A percentile compares a stretch with the other conserved stretches of the same genome.
Evolutionary conservation across 2,888 invertebrate species (phyloP).

Genomic region (Diloba caeruleocephala): DNA sequence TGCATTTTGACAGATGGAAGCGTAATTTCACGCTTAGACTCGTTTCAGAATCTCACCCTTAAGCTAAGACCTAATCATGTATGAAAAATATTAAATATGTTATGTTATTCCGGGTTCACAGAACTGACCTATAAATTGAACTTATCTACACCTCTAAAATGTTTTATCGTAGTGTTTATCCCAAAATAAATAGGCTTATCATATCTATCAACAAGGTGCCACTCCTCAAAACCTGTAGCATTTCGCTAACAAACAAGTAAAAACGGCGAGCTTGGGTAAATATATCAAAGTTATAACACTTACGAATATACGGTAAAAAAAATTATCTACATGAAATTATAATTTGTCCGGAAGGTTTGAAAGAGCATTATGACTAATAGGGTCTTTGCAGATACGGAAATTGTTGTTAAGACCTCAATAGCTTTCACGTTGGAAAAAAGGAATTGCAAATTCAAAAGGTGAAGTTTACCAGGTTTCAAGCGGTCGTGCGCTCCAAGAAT

Average conservation of each 20-base stretch:
- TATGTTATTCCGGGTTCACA: slow-evolving; percentile 32
- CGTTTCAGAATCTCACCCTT: too few species aligned
- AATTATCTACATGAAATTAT: slow-evolving; percentile 23
- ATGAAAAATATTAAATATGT: too few species aligned
- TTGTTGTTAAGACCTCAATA: too few species aligned
- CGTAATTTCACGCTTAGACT: too few species aligned
- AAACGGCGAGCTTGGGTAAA: slow-evolving; percentile 32
- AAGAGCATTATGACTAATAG: neutral
- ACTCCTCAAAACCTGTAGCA: slow-evolving; percentile 30
- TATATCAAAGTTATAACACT: slow-evolving; percentile 44
- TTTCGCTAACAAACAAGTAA: slow-evolving; percentile 24
- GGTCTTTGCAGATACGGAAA: too few species aligned
- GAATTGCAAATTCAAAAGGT: too few species aligned
- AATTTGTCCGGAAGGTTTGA: neutral
- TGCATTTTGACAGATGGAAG: too few species aligned
- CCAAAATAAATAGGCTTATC: slow-evolving; percentile 53
- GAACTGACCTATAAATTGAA: slow-evolving; percentile 21
- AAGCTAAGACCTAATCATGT: too few species aligned
- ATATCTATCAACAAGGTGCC: slow-evolving; percentile 46
- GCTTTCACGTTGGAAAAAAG: too few species aligned
- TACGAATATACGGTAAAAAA: slow-evolving; percentile 3
- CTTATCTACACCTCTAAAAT: slow-evolving; percentile 4
- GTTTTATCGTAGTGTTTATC: slow-evolving; percentile 39
- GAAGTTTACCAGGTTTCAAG: too few species aligned
- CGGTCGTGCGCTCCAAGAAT: too few species aligned